Evolutionary conservation across 2,797 vertebrate genomes (phyloP).

Genomic region (Spinibarbus caldwelli): DNA sequence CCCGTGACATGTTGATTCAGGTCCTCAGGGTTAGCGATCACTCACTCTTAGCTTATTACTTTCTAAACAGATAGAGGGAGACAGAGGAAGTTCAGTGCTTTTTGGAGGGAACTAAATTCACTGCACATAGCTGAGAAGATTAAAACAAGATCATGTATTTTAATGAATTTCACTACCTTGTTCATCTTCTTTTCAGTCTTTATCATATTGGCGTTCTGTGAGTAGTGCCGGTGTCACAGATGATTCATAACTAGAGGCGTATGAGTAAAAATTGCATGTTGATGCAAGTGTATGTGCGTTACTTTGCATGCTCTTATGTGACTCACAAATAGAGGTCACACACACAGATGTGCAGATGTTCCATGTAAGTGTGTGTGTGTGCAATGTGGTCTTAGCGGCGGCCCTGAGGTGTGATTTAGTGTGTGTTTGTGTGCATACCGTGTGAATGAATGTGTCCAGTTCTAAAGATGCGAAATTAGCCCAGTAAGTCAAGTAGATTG

Average conservation of each 20-base stretch:
- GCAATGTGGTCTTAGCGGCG: not conserved
- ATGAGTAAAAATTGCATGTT: constrained; percentile 44
- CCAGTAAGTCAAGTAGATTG: not conserved
- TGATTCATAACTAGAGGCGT: constrained; percentile 46
- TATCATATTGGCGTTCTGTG: not conserved
- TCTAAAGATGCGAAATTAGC: constrained; percentile 5
- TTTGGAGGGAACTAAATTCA: not conserved
- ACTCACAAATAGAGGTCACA: constrained; percentile 39
- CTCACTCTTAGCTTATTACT: constrained; percentile 9
- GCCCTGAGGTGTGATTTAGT: not conserved
- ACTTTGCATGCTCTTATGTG: constrained; percentile 5
- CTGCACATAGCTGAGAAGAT: constrained; percentile 19
- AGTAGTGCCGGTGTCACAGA: constrained; percentile 23
- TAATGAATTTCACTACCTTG: not conserved
- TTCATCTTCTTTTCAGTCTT: not conserved
- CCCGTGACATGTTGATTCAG: constrained; percentile 27
- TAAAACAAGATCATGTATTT: not conserved
- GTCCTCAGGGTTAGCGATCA: constrained; percentile 6
- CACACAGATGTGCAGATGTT: constrained; percentile 45
- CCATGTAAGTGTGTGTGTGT: not conserved
- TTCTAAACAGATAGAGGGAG: constrained; percentile 19
- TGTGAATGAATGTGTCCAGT: not conserved
- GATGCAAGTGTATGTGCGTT: constrained; percentile 32
- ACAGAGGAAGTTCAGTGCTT: constrained; percentile 9
- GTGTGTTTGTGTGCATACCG: constrained; percentile 1